These are phyloP conservation scores for Phyllotreta cruciferae DNA, from an alignment of 2,888 invertebrate genomes.

Conservation along the genomic window DNA sequence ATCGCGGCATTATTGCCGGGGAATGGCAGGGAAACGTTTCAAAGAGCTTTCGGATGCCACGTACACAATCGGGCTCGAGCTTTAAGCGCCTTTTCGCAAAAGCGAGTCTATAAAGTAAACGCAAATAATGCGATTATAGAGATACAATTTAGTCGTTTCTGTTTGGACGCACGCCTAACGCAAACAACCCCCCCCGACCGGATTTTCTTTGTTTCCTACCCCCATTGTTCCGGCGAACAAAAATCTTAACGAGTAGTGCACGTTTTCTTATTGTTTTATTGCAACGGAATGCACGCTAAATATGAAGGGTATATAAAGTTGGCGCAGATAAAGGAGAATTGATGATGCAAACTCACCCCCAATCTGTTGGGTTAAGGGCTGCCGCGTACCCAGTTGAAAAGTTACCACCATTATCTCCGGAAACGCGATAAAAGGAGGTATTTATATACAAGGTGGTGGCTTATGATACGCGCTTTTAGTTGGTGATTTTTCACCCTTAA, in stretches of 20 bases:
- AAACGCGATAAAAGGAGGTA: conserved; percentile 25
- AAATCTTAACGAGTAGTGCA: no score
- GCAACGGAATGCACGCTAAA: no score
- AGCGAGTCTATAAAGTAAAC: conserved; percentile 17
- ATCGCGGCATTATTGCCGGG: neutral
- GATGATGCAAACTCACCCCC: conserved; percentile 36
- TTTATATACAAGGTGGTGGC: conserved; percentile 6
- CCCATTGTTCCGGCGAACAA: no score
- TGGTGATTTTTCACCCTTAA: no score
- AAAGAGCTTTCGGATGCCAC: conserved; percentile 8
- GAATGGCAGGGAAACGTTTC: neutral
- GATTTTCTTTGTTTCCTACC: neutral
- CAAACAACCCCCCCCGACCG: conserved; percentile 11
- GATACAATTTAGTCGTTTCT: conserved; percentile 18
- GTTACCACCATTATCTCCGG: conserved; percentile 33
- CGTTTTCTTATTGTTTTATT: no score
- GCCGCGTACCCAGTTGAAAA: conserved; percentile 35
- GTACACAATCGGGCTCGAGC: conserved; percentile 5
- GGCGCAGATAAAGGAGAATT: conserved; percentile 35
- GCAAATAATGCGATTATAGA: conserved; percentile 19
- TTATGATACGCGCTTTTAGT: neutral
- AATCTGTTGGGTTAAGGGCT: conserved; percentile 35
- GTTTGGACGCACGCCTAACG: conserved; percentile 12
- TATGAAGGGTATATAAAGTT: neutral
- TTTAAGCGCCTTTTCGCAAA: conserved; percentile 6